Percentiles rank a stretch among this genome's conserved stretches.
These are phyloP conservation scores for Andrena flavipes DNA, from an alignment of 2,888 invertebrate species.

Conservation along the genomic window DNA sequence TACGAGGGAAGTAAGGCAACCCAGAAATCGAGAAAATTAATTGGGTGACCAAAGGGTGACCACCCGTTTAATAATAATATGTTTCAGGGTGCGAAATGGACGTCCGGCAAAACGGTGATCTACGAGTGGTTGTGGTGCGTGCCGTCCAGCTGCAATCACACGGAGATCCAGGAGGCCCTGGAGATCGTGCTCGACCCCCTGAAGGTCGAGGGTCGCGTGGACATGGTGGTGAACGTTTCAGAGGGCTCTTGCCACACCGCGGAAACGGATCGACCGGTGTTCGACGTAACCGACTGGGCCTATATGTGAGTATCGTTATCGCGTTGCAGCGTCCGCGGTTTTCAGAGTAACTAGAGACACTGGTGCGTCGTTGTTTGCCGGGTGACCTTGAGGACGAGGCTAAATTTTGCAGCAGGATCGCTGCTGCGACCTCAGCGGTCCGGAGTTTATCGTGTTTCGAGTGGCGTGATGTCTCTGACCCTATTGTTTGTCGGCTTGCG, in stretches of 20 bases:
- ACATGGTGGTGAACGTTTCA: slow-evolving; percentile 72
- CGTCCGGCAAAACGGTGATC: slow-evolving; percentile 34
- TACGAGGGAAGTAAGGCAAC: too few species aligned
- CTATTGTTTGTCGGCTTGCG: not conserved
- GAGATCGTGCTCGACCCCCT: slow-evolving; percentile 75
- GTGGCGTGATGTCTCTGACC: not conserved
- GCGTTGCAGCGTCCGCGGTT: slow-evolving; percentile 9
- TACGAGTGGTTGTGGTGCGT: slow-evolving; percentile 81
- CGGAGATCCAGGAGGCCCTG: slow-evolving; percentile 75
- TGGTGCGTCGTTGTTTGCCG: slow-evolving; percentile 6
- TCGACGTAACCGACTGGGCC: slow-evolving; percentile 75
- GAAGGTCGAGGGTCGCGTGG: slow-evolving; percentile 72
- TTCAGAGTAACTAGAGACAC: slow-evolving; percentile 1
- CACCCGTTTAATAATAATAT: not conserved
- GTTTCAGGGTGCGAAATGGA: slow-evolving; percentile 59
- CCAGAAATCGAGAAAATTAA: too few species aligned
- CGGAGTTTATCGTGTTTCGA: slow-evolving; percentile 11
- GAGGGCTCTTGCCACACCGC: slow-evolving; percentile 75
- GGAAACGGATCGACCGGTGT: slow-evolving; percentile 59
- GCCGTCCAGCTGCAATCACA: slow-evolving; percentile 78
- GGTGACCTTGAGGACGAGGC: slow-evolving; percentile 28
- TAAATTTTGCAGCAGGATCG: not conserved
- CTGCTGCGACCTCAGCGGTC: not conserved
- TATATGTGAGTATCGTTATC: slow-evolving; percentile 75
- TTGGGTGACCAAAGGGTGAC: not conserved